Percentiles rank a stretch among this genome's conserved stretches.
These are phyloP conservation scores for Drymonia ruficornis DNA, from an alignment of 2,888 invertebrate species.

Conservation along the genomic window DNA sequence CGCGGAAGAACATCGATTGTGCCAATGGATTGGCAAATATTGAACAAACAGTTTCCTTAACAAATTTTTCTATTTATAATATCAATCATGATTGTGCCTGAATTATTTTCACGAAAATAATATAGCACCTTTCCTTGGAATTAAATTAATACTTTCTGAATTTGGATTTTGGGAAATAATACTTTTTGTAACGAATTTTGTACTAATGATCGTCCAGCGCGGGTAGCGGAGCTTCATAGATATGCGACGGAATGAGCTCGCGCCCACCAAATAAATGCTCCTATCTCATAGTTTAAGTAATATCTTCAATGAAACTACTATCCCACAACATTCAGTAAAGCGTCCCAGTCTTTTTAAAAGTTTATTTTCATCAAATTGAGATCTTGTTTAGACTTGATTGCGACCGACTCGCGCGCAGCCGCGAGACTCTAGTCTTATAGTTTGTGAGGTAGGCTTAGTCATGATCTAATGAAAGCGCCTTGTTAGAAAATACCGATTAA, in stretches of 20 bases:
- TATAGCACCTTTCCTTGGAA: slow-evolving; percentile 68
- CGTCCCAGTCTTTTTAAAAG: slow-evolving; percentile 84
- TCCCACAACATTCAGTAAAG: slow-evolving; percentile 85
- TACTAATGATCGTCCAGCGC: slow-evolving; percentile 74
- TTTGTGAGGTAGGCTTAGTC: slow-evolving; percentile 85
- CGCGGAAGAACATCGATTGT: slow-evolving; percentile 75
- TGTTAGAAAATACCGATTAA: slow-evolving; percentile 85
- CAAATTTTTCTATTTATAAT: slow-evolving; percentile 30
- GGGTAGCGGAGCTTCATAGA: slow-evolving; percentile 61
- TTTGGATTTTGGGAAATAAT: slow-evolving; percentile 80
- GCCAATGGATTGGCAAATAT: slow-evolving; percentile 49
- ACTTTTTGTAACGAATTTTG: slow-evolving; percentile 79
- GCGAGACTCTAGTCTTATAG: slow-evolving; percentile 70
- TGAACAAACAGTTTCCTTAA: slow-evolving; percentile 37
- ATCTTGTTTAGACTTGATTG: slow-evolving; percentile 83
- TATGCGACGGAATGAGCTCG: slow-evolving; percentile 53
- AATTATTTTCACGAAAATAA: slow-evolving; percentile 53
- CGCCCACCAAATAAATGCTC: slow-evolving; percentile 77
- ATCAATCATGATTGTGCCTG: slow-evolving; percentile 55
- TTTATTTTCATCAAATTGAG: slow-evolving; percentile 85
- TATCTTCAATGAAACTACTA: slow-evolving; percentile 82
- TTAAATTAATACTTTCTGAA: slow-evolving; percentile 79
- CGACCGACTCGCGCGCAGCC: slow-evolving; percentile 59
- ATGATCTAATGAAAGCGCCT: slow-evolving; percentile 85
- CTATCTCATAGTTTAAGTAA: slow-evolving; percentile 83